Base-by-base conservation (phyloP, 2,888 invertebrate genomes). In the Drosophila neoperkinsi region DNA sequence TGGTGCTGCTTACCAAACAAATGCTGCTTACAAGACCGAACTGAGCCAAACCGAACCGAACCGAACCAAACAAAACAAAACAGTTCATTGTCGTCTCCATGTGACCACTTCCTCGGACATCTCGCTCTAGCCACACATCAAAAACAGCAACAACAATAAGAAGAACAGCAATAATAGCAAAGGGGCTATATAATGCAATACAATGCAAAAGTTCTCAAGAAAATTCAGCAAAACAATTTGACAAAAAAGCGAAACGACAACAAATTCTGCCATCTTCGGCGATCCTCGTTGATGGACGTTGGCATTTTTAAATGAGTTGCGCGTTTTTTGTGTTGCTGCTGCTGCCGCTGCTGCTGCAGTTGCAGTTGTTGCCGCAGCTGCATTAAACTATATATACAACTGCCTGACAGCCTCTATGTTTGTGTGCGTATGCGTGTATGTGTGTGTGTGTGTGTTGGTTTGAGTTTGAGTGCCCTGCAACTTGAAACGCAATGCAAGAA, bases 231-330 rank as follows among this genome's bases (percentile, higher is more conserved):
- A 90, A 90, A 88, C 90, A 88, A 90, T 88, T 88, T 88, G 88
- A 88, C 88, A 88, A 88, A 87, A 89, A 88, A 90, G 90, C 87
- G 90, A 88, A 88, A 91, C 88, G 88, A 88, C 88, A 88, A 90
- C 91, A 88, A 88, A 88, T 91, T 88, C 88, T 90, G 90, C 90
- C 91, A 91, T 88, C 91, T 91, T 91, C 91, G 88, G 87, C 91
- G 88, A 90, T 88, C 88, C 88, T 88, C 88, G 88, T 90, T 88
- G 88, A 88, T 88, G 91, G 91, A 88, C 88, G 91, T 88, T 88
- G 88, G 88, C 91, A 88, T 88, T 88, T 88, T 88, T 90, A 88
- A 88, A 88, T 91, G 88, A 88, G 88, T 90, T 88, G 88, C 88
- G 90, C 90, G 90, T 90, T 88, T 82, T 79, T 75, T 79, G 62